Base-by-base conservation (phyloP, 2,888 invertebrate genomes). In the Saturnia pavonia region DNA sequence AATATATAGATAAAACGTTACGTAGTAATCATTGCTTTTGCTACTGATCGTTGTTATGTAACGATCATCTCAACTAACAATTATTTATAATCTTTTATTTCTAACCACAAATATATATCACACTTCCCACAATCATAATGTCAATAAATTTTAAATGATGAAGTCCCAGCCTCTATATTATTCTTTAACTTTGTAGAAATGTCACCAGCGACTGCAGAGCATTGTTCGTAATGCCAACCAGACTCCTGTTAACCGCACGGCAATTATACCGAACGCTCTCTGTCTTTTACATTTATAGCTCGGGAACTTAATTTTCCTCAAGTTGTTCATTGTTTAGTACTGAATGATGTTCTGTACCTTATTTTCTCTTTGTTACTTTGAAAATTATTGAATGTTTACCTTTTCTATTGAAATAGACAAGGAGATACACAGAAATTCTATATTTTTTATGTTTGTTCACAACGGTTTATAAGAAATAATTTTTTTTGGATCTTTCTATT, bases 261-360 rank as follows among this genome's bases (percentile, higher is more conserved):
- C 78, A 84, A 83, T 83, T 83, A 83, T 77, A 76, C 79, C 75
- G 75, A 78, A 76, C 77, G 77, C 78, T 80, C 77, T 80, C 82
- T 80, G 80, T 80, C 79, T 80, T 80, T 80, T 78, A 80, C 78
- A 77, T 79, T 77, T 78, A 78, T 79, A 70, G 76, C 73, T 82
- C 76, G 77, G 77, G 74, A 82, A 82, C 80, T 83, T 83, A 82
- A 83, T 82, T 82, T 82, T 77, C 80, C 78, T 76, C 76, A 73
- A 78, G 78, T 80, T 79, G 77, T 79, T 77, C 78, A 80, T 83
- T 82, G 80, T 80, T 78, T 77, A 74, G 75, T 73, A 77, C 75
- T 75, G 73, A 78, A 74, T 70, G 74, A 78, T 78, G 74, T 76
- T 71, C 72, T 77, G 74, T 77, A 40, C 25, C 25, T 25, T 60